Evolutionary conservation across 2,888 invertebrate species (phyloP).

Genomic region (Colostygia pectinataria): DNA sequence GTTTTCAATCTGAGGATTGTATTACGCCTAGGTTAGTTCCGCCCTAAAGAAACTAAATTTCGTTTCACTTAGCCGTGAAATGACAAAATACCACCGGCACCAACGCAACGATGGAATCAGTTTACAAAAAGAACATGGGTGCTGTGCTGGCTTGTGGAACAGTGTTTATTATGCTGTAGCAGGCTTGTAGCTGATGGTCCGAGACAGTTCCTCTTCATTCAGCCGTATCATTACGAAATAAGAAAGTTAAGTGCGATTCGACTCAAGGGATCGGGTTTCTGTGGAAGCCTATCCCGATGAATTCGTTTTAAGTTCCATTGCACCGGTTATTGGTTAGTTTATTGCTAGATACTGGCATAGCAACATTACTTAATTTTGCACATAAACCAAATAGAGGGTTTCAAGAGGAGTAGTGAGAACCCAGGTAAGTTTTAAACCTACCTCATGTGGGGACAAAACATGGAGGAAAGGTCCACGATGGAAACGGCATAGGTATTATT

Average conservation of each 20-base stretch:
- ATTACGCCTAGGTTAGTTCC: conserved; percentile 31
- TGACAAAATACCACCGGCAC: conserved; percentile 34
- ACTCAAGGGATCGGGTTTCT: conserved; percentile 53
- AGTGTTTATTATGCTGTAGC: conserved; percentile 13
- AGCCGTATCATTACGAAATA: conserved; percentile 72
- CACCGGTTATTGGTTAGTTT: too few relatives aligned
- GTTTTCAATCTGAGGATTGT: conserved; percentile 26
- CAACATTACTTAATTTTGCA: too few relatives aligned
- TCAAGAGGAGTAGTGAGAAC: too few relatives aligned
- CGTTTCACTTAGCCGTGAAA: conserved; percentile 43
- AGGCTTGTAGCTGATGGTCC: conserved; percentile 34
- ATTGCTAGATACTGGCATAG: conserved; percentile 36
- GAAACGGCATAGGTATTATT: too few relatives aligned
- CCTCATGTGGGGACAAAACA: too few relatives aligned
- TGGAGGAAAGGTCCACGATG: too few relatives aligned
- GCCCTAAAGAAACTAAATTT: conserved; percentile 27
- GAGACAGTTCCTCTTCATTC: conserved; percentile 61
- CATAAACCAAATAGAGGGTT: too few relatives aligned
- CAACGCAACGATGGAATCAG: conserved; percentile 25
- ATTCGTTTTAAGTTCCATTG: conserved; percentile 10
- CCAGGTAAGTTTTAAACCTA: too few relatives aligned
- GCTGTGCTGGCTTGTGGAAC: conserved; percentile 21
- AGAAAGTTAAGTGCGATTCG: conserved; percentile 71
- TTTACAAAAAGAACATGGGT: conserved; percentile 23
- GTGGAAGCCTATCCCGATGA: conserved; percentile 40